Evolutionary conservation across 2,888 invertebrate species (phyloP), one percentile per base, ranked within the genome.

Genomic region (Odontocerum albicorne): DNA sequence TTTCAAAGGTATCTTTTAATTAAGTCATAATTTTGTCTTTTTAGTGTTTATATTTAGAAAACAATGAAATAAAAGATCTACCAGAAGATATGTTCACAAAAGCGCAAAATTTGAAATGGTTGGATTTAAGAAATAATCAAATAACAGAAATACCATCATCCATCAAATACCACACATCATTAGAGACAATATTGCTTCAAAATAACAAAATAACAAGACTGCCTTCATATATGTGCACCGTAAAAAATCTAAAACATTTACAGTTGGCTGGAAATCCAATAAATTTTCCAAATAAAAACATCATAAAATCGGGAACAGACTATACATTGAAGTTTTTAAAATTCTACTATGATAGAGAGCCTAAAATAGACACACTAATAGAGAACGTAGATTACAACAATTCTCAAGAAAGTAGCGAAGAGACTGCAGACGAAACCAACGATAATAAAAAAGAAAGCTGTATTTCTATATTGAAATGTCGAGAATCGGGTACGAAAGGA

Each of bases 141-240:
- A 65, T 88, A 7, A 70, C 66, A 3, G 69, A 68, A 10, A 67
- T 88, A 46, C 86, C 87, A 1, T 68, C 65, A 56, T 72, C 75
- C 2, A 76, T 87, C 15, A 79, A 79, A 56, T 67, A 80, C 60
- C 87, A 87, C 62, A 66, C 66, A 43, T 69, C 66, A 60, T 72
- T 87, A 16, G 82, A 85, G 46, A 85, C 86, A 56, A 67, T 87
- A 47, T 70, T 87, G 15, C 66, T 87, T 21, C 81, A 85, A 67
- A 81, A 83, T 63, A 87, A 87, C 66, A 71, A 74, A 59, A 66
- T 87, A 19, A 73, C 78, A 47, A 67, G 70, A 50, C 66, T 87
- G 36, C 87, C 87, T 0, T 71, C 81, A 47, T 86, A 85, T 72
- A 66, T 87, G 10, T 84, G 86, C 66, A 77, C 82, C 3, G 70